Conservation (phyloP, 1,140 invertebrate genomes). For the Cotesia chilonis region DNA sequence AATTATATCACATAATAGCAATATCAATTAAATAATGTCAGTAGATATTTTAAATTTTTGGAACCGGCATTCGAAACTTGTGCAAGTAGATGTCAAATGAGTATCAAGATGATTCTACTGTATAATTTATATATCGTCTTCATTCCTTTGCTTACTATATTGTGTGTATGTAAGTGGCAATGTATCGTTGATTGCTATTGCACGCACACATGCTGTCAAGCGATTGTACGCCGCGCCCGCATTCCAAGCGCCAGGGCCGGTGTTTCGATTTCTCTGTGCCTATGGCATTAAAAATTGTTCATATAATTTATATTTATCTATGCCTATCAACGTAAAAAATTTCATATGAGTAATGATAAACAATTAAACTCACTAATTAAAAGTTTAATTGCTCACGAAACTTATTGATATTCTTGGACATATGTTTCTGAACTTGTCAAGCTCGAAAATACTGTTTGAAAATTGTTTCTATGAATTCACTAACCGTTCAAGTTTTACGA, state of each 20-base stretch:
- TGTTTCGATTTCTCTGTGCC: constrained; percentile 41
- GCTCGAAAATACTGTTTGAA: too few relatives aligned
- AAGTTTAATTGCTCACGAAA: constrained; percentile 34
- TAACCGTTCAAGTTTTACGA: too few relatives aligned
- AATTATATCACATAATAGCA: too few relatives aligned
- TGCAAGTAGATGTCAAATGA: background rate
- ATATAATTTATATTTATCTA: background rate
- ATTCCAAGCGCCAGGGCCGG: constrained; percentile 65
- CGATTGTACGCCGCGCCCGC: constrained; percentile 64
- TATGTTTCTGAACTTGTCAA: constrained; percentile 11
- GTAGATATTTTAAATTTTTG: too few relatives aligned
- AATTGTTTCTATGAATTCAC: too few relatives aligned
- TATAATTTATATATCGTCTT: background rate
- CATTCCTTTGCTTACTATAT: background rate
- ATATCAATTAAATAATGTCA: too few relatives aligned
- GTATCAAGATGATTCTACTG: too few relatives aligned
- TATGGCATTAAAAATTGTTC: constrained; percentile 38
- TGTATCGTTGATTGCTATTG: constrained; percentile 9
- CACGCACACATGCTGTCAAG: constrained; percentile 39
- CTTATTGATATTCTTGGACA: constrained; percentile 55
- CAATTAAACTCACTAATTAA: too few relatives aligned
- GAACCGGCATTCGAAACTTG: background rate
- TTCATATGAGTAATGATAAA: background rate
- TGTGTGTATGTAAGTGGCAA: background rate
- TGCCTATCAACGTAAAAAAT: constrained; percentile 1